Evolutionary conservation across 2,797 vertebrate genomes (phyloP), one percentile per base, ranked within the genome.

Genomic region (Chromis chromis): DNA sequence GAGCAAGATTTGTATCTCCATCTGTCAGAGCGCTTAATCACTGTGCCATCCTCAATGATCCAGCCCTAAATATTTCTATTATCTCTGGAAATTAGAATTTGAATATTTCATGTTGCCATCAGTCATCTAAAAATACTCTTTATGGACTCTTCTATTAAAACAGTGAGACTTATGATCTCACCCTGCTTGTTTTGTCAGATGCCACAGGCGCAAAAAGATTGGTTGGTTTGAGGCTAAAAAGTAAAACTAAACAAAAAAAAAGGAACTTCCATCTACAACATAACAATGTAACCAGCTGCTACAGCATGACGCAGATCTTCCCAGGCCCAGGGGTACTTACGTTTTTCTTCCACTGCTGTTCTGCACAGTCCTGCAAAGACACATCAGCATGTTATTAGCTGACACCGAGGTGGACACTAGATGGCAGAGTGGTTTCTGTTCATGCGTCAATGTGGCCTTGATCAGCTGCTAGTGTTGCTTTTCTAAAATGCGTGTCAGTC

Each of bases 291-390:
- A 13, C 17, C 25, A 19, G 62, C 61, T 48, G 69, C 24, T 4
- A 70, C 12, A 21, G 60, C 65, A 53, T 68, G 70, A 77, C 60
- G 40, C 53, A 1, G 2, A n/a, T 63, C 57, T 70, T 49, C 53
- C 52, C 56, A 5, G 50, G 65, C 39, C 31, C 6, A 44, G 16
- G 56, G 61, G 50, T 81, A 79, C 90, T 89, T 79, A 97, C 96
- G 94, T 93, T 94, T 96, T 55, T 91, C 91, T 67, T 84, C 88
- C 77, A 73, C 73, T 57, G 14, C 44, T 57, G 82, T 85, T 80
- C 81, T 95, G 89, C 96, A 97, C 68, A 83, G 89, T 62, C 94
- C 96, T 97, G 93, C 28, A 92, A n/a, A 94, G 60, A 93, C 60
- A 91, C 56, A 89, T 55, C 58, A 69, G 55, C 10, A 25, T 40